A percentile compares a stretch with the other conserved stretches of the same genome.
These are phyloP conservation scores for Apolygus lucorum DNA, from an alignment of 1,140 invertebrate species.

Conservation along the genomic window DNA sequence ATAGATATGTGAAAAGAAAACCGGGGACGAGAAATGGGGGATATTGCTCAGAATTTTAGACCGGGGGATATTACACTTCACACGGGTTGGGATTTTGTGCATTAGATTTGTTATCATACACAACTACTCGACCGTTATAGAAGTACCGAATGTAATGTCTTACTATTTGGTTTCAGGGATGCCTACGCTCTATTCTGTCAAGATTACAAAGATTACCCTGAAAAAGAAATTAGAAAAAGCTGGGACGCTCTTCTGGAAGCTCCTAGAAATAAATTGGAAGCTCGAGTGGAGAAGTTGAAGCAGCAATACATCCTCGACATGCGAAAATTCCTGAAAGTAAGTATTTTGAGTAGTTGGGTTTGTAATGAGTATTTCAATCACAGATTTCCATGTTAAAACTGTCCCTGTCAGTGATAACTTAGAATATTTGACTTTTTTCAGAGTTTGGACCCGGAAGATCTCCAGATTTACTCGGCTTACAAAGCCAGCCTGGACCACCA, in stretches of 20 bases:
- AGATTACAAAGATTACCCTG: slow-evolving; percentile 23
- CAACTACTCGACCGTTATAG: no score
- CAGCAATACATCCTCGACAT: slow-evolving; percentile 26
- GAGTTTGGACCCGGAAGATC: slow-evolving; percentile 24
- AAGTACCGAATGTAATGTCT: no score
- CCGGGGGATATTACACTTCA: background rate
- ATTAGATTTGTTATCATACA: no score
- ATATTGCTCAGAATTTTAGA: no score
- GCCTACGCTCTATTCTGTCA: slow-evolving; percentile 22
- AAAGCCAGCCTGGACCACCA: slow-evolving; percentile 10
- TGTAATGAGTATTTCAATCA: slow-evolving; percentile 2
- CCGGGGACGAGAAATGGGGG: no score
- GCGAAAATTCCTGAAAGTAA: slow-evolving; percentile 26
- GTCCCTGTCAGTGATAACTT: background rate
- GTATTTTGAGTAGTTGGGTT: background rate
- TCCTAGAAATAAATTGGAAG: slow-evolving; percentile 24
- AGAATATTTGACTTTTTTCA: slow-evolving; percentile 15
- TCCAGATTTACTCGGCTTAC: slow-evolving; percentile 20
- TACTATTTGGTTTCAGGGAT: slow-evolving; percentile 19
- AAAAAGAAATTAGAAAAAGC: slow-evolving; percentile 22
- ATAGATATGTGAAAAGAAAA: no score
- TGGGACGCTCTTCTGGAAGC: slow-evolving; percentile 21
- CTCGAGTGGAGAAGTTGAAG: slow-evolving; percentile 23
- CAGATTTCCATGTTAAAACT: background rate
- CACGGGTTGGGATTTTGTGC: no score